Conservation (phyloP, 2,797 vertebrate species). For the Falco berigora region DNA sequence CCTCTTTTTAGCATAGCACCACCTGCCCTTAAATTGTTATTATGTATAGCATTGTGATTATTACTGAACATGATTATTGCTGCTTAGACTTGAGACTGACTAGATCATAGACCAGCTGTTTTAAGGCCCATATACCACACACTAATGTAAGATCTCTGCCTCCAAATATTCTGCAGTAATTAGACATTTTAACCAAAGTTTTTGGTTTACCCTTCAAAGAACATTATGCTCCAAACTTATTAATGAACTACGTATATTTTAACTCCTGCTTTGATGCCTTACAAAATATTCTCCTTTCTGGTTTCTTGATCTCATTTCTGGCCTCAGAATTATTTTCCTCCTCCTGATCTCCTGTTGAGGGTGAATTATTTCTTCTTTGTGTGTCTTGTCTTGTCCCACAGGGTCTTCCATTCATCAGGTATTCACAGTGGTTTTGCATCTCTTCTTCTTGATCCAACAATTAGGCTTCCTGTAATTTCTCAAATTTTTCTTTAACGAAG, state of each 20-base stretch:
- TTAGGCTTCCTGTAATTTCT: constrained; percentile 35
- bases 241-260: not conserved
- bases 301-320: not conserved
- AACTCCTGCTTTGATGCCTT: not conserved
- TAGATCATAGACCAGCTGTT: not conserved
- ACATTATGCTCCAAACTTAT: not conserved
- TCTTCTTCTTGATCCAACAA: not conserved
- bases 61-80: not conserved
- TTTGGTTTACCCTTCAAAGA: not conserved
- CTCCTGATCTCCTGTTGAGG: not conserved
- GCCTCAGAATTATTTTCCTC: not conserved
- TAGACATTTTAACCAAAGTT: not conserved
- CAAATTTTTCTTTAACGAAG: not conserved
- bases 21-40: not conserved
- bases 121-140: not conserved
- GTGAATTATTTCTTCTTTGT: not conserved
- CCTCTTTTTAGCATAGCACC: not conserved
- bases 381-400: not conserved
- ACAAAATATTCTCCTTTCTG: not conserved
- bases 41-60: not conserved
- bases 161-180: not conserved
- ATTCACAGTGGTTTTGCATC: not conserved
- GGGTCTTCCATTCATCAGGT: not conserved
- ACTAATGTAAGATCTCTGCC: not conserved
- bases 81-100: not conserved